Evolutionary conservation across 2,888 invertebrate species (phyloP).

Genomic region (Cyclophora punctaria): DNA sequence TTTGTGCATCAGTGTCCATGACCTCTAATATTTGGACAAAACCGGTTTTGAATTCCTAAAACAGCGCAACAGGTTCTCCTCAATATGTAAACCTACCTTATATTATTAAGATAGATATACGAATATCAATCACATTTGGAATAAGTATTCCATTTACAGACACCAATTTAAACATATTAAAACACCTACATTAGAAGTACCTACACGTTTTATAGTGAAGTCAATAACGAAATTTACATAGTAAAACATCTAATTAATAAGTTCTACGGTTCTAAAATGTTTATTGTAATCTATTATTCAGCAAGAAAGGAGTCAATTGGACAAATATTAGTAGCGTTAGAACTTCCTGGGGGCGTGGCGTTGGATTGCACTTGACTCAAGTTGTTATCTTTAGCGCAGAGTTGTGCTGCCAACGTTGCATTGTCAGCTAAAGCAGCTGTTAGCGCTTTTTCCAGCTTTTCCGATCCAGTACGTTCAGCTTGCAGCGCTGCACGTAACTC

Average conservation of each 20-base stretch:
- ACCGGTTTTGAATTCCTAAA: slow-evolving; percentile 48
- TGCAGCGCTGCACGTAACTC: slow-evolving; percentile 48
- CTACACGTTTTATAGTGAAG: too few relatives aligned
- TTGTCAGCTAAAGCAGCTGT: slow-evolving; percentile 55
- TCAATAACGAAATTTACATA: too few relatives aligned
- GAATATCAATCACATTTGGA: too few relatives aligned
- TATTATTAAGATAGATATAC: too few relatives aligned
- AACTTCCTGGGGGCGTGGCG: slow-evolving; percentile 20
- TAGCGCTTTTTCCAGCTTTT: slow-evolving; percentile 47
- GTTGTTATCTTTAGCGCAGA: slow-evolving; percentile 36
- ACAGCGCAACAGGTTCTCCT: slow-evolving; percentile 31
- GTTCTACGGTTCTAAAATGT: background rate
- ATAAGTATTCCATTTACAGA: too few relatives aligned
- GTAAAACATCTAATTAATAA: too few relatives aligned
- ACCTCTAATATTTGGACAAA: slow-evolving; percentile 40
- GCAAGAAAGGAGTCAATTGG: slow-evolving; percentile 60
- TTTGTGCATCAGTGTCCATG: slow-evolving; percentile 9
- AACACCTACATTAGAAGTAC: too few relatives aligned
- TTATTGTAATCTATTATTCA: slow-evolving; percentile 30
- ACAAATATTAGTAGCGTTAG: slow-evolving; percentile 32
- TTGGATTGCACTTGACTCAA: slow-evolving; percentile 11
- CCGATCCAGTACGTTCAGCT: slow-evolving; percentile 47
- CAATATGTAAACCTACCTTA: slow-evolving; percentile 18
- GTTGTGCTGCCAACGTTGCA: slow-evolving; percentile 38
- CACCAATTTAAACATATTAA: too few relatives aligned